Base-by-base conservation (phyloP, 2,888 invertebrate species). In the Drosophila multiciliata region DNA sequence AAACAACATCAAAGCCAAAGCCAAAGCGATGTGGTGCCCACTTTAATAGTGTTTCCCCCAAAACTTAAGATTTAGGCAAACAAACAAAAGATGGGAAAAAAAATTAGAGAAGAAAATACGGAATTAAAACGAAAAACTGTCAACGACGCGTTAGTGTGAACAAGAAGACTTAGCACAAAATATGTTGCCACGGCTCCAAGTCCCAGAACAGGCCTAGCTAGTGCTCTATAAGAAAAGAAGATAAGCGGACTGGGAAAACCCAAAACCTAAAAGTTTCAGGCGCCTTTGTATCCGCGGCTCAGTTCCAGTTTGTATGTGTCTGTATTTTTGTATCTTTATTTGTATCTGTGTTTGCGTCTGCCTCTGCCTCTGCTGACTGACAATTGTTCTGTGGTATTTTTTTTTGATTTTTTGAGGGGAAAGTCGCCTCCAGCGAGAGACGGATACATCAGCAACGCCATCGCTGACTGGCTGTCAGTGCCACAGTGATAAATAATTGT, bases 101-200 rank as follows among this genome's bases (percentile, higher is more conserved):
- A 67, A 57, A 60, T 48, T 62, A n/a, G 54, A 66, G 54, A 50
- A 63, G 55, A 76, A 79, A 76, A 82, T 63, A 60, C 61, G 66
- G 82, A 82, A 78, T 68, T 70, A 72, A 78, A 82, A 83, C 80
- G 73, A 79, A 70, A 53, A 83, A 83, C 87, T 89, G 89, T 83
- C 89, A 83, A 82, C 83, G 59, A 53, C 72, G 87, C 82, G 85
- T 87, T 87, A 79, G 89, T 85, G 87, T 87, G 84, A 87, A 87
- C 85, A 83, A 83, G 79, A 86, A 84, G 89, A 87, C 83, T 89
- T 87, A 83, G 73, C 80, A 82, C 78, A 83, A 84, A 86, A 89
- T 80, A 89, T 87, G 73, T 83, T 69, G 72, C 61, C 63, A 65
- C 57, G 33, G 15, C 73, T 52, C 55, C 33, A 32, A 64, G 66